Conservation (phyloP, 2,797 vertebrate species). For the Pyrocephalus nanus region DNA sequence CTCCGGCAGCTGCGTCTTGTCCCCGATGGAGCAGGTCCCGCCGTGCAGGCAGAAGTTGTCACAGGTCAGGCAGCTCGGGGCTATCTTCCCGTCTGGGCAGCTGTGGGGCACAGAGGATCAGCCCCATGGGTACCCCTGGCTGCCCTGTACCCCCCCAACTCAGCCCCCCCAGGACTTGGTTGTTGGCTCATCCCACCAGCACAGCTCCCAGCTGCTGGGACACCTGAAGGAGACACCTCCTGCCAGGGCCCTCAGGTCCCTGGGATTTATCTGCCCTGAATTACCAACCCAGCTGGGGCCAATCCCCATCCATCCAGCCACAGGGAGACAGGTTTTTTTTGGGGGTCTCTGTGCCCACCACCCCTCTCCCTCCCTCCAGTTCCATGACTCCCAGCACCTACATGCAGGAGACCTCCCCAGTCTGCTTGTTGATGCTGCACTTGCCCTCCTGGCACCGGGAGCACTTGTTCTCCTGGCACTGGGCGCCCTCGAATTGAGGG, state of each 20-base stretch:
- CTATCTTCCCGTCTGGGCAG: conserved; percentile 83
- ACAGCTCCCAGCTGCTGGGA: not conserved
- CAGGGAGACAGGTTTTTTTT: no score
- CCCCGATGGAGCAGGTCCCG: conserved; percentile 86
- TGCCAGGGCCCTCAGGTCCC: accelerated
- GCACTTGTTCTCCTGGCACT: conserved; percentile 89
- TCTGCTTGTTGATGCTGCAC: conserved; percentile 82
- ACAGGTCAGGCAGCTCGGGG: conserved; percentile 91
- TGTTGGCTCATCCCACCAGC: not conserved
- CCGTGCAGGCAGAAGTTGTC: conserved; percentile 89
- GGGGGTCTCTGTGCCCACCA: not conserved
- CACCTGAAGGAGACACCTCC: not conserved
- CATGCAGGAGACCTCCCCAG: conserved; percentile 88
- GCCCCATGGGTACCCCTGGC: accelerated
- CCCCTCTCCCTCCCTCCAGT: not conserved
- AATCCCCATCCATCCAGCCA: accelerated
- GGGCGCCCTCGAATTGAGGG: conserved; percentile 79
- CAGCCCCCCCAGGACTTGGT: accelerated
- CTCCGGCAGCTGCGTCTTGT: conserved; percentile 83
- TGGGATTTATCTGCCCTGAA: not conserved
- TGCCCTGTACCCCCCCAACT: accelerated
- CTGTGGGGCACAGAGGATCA: conserved; percentile 63
- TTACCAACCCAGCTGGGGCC: accelerated
- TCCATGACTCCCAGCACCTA: conserved; percentile 34
- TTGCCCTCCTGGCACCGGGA: conserved; percentile 85